Percentiles rank a stretch among this genome's conserved stretches.
Conservation (phyloP, 2,888 invertebrate genomes). For the Lypha dubia region DNA sequence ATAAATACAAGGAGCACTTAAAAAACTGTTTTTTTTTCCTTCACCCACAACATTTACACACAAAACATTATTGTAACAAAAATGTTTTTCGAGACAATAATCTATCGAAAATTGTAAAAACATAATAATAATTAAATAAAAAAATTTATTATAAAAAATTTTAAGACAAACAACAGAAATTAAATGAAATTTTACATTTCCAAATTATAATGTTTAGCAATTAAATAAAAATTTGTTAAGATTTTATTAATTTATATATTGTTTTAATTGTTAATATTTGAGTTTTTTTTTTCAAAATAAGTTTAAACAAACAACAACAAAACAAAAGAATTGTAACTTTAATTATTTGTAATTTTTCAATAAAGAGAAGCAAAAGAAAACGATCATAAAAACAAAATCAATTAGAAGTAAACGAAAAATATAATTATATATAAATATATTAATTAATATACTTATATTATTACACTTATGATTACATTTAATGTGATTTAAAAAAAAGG, state of each 20-base stretch:
- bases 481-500: conserved; percentile 62
- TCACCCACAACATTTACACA: conserved; percentile 37
- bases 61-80: conserved; percentile 62
- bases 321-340: conserved; percentile 27
- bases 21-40: neutral
- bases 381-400: conserved; percentile 18
- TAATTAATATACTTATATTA: conserved; percentile 23
- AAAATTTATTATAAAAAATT: conserved; percentile 7
- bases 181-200: conserved; percentile 34
- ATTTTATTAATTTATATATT: conserved; percentile 48
- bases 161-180: neutral
- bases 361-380: conserved; percentile 10
- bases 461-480: conserved; percentile 72
- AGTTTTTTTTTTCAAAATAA: conserved; percentile 4
- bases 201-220: conserved; percentile 28
- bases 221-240: conserved; percentile 23
- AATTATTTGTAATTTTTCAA: conserved; percentile 48
- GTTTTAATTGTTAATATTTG: conserved; percentile 32
- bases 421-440: conserved; percentile 46
- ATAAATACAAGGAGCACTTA: neutral
- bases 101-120: conserved; percentile 73
- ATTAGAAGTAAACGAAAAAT: conserved; percentile 21
- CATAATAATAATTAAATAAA: conserved; percentile 5
- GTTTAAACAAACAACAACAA: too few species aligned
- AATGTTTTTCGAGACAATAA: conserved; percentile 80